Base-by-base conservation (phyloP, 2,797 vertebrate genomes). In the Micropoecilia bifurca region DNA sequence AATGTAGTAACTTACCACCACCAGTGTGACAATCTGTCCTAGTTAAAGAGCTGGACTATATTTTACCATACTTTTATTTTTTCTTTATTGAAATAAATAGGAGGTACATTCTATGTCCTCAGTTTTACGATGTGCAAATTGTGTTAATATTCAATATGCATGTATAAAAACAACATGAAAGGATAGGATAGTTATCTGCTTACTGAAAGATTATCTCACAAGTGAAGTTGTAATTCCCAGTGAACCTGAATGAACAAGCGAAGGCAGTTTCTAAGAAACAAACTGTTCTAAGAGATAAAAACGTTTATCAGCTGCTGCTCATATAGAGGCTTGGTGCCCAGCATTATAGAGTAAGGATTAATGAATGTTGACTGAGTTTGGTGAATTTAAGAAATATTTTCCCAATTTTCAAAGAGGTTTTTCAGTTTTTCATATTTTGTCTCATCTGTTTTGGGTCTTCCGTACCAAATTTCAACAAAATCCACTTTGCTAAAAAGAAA, bases 211-310 rank as follows among this genome's bases (percentile, higher is more conserved):
- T 71, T 16, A 53, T 55, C 28, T 74, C 18, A 13, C 22, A 33
- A 68, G 50, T 18, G 22, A 76, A 76, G 78, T 5, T 68, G 78
- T 75, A n/a, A 47, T 28, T 81, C 46, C 66, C 46, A 4, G n/a
- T 47, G 45, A 76, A 55, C 59, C 66, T 45, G 46, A 81, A 71
- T 55, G 48, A 74, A 73, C 12, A 5, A 47, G 41, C 53, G 39
- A 22, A 63, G 4, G 36, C 30, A 20, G 41, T 28, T 18, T 79
- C n/a, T 36, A 74, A 61, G 13, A 12, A 5, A 43, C 2, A 46
- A 28, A 71, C 28, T n/a, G 10, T 33, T 41, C 39, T 41, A 41
- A 41, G 39, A 41, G 39, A 41, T 41, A 41, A 41, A 41, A 41
- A 41, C 7, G 39, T 66, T 76, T 79, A 81, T 86, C 78, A 77